These are phyloP conservation scores for Delichon dasypus DNA, from an alignment of 2,797 vertebrate genomes.

Conservation along the genomic window DNA sequence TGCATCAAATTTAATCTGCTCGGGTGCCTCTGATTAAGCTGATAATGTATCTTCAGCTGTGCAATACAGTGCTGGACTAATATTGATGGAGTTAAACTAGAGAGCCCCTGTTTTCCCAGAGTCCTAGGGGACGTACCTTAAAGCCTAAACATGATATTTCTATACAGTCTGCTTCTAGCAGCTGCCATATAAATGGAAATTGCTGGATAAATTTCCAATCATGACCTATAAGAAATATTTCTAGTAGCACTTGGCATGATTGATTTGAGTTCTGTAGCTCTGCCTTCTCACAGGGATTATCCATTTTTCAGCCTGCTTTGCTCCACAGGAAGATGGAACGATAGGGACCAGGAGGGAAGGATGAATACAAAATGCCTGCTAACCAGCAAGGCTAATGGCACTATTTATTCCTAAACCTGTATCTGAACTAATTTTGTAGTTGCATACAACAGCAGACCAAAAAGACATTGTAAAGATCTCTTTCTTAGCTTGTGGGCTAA, in stretches of 20 bases:
- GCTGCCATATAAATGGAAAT: conserved; percentile 71
- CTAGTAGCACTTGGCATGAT: conserved; percentile 43
- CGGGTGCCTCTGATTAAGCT: conserved; percentile 31
- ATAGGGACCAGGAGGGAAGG: conserved; percentile 4
- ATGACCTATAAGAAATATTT: conserved; percentile 62
- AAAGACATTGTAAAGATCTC: not conserved
- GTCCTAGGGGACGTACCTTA: conserved; percentile 23
- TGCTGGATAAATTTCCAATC: conserved; percentile 66
- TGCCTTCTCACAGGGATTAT: conserved; percentile 29
- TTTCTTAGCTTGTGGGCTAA: not conserved
- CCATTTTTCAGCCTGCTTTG: conserved; percentile 31
- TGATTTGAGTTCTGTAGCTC: conserved; percentile 46
- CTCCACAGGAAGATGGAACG: conserved; percentile 25
- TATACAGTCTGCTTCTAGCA: conserved; percentile 30
- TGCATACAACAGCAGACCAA: not conserved
- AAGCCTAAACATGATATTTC: conserved; percentile 21
- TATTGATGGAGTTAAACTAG: conserved; percentile 42
- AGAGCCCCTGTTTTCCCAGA: not conserved
- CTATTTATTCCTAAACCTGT: conserved; percentile 5
- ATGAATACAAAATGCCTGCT: not conserved
- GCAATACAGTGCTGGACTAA: conserved; percentile 59
- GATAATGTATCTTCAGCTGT: conserved; percentile 38
- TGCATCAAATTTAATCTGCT: conserved; percentile 19
- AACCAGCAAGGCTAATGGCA: not conserved
- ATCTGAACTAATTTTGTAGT: not conserved